Conservation (phyloP, 2,113 vertebrate genomes). For the Tychaedon coryphoeus region DNA sequence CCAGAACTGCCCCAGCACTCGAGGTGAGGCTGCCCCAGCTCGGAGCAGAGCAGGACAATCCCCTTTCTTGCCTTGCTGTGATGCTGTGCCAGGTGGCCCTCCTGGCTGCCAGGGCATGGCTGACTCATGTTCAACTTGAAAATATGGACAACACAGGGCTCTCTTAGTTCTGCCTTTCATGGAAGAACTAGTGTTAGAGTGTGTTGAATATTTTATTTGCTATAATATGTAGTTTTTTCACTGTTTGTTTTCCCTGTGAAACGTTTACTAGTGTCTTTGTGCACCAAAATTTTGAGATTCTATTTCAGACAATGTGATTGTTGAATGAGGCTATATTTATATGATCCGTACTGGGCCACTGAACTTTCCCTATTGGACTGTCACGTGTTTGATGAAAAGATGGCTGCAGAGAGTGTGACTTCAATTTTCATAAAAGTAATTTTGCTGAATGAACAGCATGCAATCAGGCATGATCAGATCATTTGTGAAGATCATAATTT, state of each 20-base stretch:
- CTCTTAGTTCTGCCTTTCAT: background rate
- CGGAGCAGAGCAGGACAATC: background rate
- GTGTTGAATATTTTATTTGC: background rate
- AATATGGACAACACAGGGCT: background rate
- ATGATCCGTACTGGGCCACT: background rate
- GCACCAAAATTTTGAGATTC: background rate
- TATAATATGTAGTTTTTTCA: background rate
- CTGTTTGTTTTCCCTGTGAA: background rate
- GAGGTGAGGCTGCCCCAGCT: rapidly evolving
- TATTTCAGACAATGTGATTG: background rate
- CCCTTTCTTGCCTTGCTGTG: rapidly evolving
- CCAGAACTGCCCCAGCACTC: rapidly evolving
- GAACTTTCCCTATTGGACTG: background rate
- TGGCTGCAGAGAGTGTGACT: background rate
- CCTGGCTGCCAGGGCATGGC: background rate
- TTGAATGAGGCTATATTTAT: background rate
- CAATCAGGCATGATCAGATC: background rate
- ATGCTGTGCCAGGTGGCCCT: rapidly evolving
- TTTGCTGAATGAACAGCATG: background rate
- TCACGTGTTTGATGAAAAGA: background rate
- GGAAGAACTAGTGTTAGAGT: background rate
- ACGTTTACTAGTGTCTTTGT: background rate
- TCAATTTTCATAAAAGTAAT: background rate
- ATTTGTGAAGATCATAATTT: background rate
- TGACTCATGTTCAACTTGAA: rapidly evolving